Evolutionary conservation across 2,797 vertebrate species (phyloP).

Genomic region (Syndactyla subalaris): DNA sequence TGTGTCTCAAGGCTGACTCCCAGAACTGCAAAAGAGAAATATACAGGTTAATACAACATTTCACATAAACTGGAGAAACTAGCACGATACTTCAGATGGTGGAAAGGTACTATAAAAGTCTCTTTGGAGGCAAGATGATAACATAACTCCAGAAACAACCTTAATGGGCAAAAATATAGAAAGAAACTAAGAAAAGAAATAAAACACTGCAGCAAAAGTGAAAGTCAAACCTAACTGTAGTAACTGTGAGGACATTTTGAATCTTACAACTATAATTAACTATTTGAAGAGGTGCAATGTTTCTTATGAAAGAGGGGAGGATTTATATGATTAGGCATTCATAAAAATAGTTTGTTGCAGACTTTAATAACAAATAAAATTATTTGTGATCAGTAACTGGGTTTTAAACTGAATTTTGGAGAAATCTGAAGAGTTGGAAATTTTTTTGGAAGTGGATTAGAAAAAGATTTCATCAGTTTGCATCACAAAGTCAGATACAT

Average conservation of each 20-base stretch:
- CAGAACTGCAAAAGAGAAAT: background rate
- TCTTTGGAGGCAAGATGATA: background rate
- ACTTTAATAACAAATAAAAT: background rate
- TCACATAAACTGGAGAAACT: background rate
- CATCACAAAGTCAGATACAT: background rate
- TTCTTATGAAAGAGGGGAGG: background rate
- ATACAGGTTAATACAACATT: rapidly evolving
- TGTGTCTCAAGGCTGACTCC: background rate
- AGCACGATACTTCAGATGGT: background rate
- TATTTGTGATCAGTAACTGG: background rate
- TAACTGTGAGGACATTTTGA: background rate
- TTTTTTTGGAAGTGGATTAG: background rate
- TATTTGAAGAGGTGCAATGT: background rate
- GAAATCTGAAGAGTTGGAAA: background rate
- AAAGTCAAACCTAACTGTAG: background rate
- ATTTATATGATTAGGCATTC: background rate
- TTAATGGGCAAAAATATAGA: background rate
- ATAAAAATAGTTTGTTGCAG: background rate
- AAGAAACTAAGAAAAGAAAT: background rate
- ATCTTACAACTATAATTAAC: background rate
- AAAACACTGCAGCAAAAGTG: background rate
- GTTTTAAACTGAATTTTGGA: background rate
- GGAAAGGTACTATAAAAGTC: background rate
- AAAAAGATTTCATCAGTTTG: background rate
- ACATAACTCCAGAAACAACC: background rate